Evolutionary conservation across 2,888 invertebrate species (phyloP).

Genomic region (Diarsia dahlii): DNA sequence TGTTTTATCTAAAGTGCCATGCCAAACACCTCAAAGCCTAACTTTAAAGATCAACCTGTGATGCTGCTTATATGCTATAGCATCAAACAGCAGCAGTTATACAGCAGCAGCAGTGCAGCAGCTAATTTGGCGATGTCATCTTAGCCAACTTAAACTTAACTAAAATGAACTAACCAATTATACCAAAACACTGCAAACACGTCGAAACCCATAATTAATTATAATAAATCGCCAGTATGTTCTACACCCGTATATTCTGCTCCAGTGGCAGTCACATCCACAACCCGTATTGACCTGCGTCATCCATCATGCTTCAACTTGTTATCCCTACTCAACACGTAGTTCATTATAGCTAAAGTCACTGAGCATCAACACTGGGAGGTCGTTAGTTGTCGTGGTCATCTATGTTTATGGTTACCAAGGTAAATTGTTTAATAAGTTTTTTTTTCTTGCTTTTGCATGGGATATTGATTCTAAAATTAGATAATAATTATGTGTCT

Average conservation of each 20-base stretch:
- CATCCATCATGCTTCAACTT: conserved; percentile 64
- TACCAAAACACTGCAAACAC: conserved; percentile 10
- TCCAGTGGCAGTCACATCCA: conserved; percentile 38
- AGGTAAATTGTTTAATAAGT: too few species aligned
- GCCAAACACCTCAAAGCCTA: too few species aligned
- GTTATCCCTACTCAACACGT: conserved; percentile 59
- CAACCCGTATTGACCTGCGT: conserved; percentile 63
- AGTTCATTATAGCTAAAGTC: conserved; percentile 54
- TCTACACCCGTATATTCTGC: conserved; percentile 46
- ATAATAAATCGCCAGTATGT: conserved; percentile 49
- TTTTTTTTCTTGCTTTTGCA: too few species aligned
- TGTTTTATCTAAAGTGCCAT: too few species aligned
- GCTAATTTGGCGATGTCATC: too few species aligned
- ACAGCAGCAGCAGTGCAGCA: too few species aligned
- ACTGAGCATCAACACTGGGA: conserved; percentile 37
- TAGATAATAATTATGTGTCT: too few species aligned
- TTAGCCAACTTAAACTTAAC: too few species aligned
- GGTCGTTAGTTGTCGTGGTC: conserved; percentile 34
- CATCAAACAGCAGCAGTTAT: too few species aligned
- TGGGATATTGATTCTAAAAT: too few species aligned
- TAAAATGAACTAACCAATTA: neutral
- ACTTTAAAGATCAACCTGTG: too few species aligned
- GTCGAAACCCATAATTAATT: conserved; percentile 20
- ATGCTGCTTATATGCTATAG: too few species aligned
- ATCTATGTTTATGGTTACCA: conserved; percentile 22